phyloP scores from a whole-genome alignment of 2,888 invertebrate species.

The Sinelater perroti region DNA sequence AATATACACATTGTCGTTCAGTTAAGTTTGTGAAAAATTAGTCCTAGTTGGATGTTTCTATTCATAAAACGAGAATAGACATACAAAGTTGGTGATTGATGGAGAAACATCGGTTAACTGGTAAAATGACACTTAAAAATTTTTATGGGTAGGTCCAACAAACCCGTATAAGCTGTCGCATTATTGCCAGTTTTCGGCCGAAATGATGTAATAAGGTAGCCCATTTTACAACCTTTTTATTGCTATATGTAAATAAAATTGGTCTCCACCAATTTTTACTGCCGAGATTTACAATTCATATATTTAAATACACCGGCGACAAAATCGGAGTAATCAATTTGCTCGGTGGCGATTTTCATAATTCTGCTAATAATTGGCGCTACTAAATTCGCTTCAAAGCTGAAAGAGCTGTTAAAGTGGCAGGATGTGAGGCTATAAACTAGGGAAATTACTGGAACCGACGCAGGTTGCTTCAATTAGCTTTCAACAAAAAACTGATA shows the following conservation, averaged over 20 bases:
- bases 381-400: too few relatives aligned
- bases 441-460: too few relatives aligned
- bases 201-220: conserved; percentile 28
- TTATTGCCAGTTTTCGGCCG: conserved; percentile 14
- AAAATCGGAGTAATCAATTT: conserved; percentile 13
- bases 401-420: too few relatives aligned
- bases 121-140: conserved; percentile 15
- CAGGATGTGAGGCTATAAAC: too few relatives aligned
- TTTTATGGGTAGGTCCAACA: conserved; percentile 12
- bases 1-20: too few relatives aligned
- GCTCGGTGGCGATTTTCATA: neutral
- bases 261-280: conserved; percentile 15
- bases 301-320: neutral
- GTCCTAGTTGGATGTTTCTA: too few relatives aligned
- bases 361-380: neutral
- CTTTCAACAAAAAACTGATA: too few relatives aligned
- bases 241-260: conserved; percentile 25
- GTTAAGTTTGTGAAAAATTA: too few relatives aligned
- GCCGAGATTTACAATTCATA: conserved; percentile 2
- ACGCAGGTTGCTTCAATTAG: too few relatives aligned
- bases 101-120: neutral
- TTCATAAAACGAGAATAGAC: too few relatives aligned
- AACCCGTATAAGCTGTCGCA: conserved; percentile 9
- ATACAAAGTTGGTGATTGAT: conserved; percentile 2
- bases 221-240: conserved; percentile 27